Evolutionary conservation across 2,888 invertebrate species (phyloP).

Genomic region (Caenorhabditis wallacei): DNA sequence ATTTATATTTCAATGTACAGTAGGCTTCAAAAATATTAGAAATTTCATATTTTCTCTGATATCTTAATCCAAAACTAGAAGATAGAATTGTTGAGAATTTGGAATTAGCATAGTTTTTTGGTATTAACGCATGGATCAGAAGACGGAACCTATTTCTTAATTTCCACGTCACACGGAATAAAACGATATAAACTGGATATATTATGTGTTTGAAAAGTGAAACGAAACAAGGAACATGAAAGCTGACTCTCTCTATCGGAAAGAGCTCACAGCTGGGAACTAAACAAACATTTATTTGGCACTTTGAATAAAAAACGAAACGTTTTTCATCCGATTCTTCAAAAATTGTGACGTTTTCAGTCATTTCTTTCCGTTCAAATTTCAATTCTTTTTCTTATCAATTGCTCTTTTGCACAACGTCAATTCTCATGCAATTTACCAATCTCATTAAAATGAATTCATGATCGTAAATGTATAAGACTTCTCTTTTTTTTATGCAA

Average conservation of each 20-base stretch:
- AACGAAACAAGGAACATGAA: constrained; percentile 35
- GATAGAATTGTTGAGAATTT: no score
- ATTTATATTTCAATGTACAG: no score
- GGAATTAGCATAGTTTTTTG: not conserved
- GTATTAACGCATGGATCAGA: not conserved
- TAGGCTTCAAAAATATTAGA: no score
- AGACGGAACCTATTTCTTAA: not conserved
- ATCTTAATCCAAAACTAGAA: no score
- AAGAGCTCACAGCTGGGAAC: constrained; percentile 43
- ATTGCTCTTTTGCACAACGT: not conserved
- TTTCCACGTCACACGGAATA: constrained; percentile 12
- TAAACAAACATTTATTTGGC: constrained; percentile 39
- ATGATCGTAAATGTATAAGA: constrained; percentile 21
- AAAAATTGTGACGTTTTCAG: constrained; percentile 14
- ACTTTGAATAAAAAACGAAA: constrained; percentile 28
- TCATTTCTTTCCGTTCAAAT: not conserved
- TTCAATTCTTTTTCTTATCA: constrained; percentile 1
- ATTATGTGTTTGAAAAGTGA: constrained; percentile 20
- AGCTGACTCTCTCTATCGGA: not conserved
- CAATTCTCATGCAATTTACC: constrained; percentile 19
- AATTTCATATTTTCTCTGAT: no score
- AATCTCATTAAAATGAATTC: constrained; percentile 13
- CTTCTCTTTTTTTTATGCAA: constrained; percentile 6
- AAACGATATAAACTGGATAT: constrained; percentile 18
- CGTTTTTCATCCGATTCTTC: constrained; percentile 7